Conservation (phyloP, 1,140 invertebrate genomes). For the Bacillus rossius region DNA sequence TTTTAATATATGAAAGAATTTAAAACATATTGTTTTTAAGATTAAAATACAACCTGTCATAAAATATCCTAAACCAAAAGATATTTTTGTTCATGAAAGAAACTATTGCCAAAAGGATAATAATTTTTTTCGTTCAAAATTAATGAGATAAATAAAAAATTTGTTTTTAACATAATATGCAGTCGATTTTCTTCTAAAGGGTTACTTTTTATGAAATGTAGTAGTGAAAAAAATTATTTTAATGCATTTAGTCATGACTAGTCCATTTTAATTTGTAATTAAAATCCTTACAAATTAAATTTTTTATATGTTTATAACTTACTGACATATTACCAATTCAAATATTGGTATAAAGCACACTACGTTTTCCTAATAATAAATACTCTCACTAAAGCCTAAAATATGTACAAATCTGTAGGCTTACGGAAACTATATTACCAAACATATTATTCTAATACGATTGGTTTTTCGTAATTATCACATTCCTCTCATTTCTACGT, state of each 20-base stretch:
- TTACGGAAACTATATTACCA: constrained; percentile 11
- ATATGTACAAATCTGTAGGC: not conserved
- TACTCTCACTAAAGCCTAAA: not conserved
- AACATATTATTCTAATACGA: not conserved
- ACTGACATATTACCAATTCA: not conserved
- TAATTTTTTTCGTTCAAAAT: too few species aligned
- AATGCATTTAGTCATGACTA: not conserved
- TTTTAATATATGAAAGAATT: too few species aligned
- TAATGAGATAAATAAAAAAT: too few species aligned
- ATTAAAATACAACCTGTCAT: too few species aligned
- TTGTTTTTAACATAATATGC: too few species aligned
- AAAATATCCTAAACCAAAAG: too few species aligned
- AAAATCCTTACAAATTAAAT: not conserved
- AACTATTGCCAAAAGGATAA: too few species aligned
- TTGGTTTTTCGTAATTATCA: not conserved
- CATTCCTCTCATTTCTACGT: not conserved
- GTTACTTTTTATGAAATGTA: too few species aligned
- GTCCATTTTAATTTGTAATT: not conserved
- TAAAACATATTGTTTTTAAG: too few species aligned
- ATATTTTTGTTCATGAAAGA: too few species aligned
- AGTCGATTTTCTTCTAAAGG: too few species aligned
- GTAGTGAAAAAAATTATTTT: not conserved
- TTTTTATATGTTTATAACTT: constrained; percentile 1
- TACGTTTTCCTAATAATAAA: not conserved
- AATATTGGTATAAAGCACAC: not conserved